Base-by-base conservation (phyloP, 2,888 invertebrate species). In the Nemotelus pantherinus region DNA sequence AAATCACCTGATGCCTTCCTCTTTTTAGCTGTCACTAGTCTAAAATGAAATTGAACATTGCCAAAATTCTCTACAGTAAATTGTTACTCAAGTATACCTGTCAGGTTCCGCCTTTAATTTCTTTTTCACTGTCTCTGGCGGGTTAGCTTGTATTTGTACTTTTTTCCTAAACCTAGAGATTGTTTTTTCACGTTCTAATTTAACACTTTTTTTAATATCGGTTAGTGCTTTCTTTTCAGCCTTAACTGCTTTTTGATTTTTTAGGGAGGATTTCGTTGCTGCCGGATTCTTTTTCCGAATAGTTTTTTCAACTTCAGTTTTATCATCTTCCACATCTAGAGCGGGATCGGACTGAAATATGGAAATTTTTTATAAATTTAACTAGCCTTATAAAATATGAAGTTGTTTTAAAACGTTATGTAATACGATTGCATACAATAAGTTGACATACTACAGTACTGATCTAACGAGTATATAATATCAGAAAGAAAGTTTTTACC, bases 211-310 rank as follows among this genome's bases (percentile, higher is more conserved):
- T 0, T 77, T 79, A 47, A 77, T 80, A 4, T 72, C 43, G 25
- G 43, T 53, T 50, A 78, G 71, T 41, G 79, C 79, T 9, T 70
- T 70, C 10, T 63, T 80, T 74, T 39, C 80, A 79, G n/a, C 45
- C 60, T 76, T 80, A 75, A 45, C 78, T 77, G n/a, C 45, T 65
- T 76, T 80, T 79, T 5, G 75, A 71, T 2, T 77, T 77, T 6
- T 43, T 48, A 6, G 53, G 77, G 76, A 77, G 47, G 48, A 79
- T 79, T 39, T 80, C 72, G 64, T 79, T 77, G 53, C 81, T n/a
- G 39, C 39, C 41, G 50, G 64, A 70, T 77, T 72, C 65, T 53
- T 74, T 64, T 75, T 45, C 7, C 74, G 68, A 3, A 75, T 45
- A 10, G 48, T 71, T 70, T 78, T 72, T 25, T 67, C 74, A 39